Conservation (phyloP, 1,140 invertebrate genomes). For the Micrasema minimum region DNA sequence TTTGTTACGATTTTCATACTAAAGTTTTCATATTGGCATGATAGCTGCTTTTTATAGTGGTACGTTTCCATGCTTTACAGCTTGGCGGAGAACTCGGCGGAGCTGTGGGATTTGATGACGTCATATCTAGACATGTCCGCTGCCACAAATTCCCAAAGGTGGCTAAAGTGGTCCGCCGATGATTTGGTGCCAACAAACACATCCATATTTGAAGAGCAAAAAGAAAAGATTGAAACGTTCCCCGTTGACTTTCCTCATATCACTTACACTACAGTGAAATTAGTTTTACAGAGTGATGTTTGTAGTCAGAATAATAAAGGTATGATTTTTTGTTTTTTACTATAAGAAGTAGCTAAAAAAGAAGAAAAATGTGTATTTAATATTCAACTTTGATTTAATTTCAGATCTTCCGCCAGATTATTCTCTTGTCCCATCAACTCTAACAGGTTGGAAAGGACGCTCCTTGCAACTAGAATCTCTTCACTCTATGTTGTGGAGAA, state of each 20-base stretch:
- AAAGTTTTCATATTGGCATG: too few relatives aligned
- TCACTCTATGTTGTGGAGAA: constrained; percentile 61
- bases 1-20: too few relatives aligned
- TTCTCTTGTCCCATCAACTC: constrained; percentile 58
- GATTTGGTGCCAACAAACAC: constrained; percentile 23
- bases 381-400: constrained; percentile 42
- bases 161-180: constrained; percentile 38
- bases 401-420: constrained; percentile 55
- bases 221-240: constrained; percentile 35
- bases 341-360: too few relatives aligned
- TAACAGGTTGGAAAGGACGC: constrained; percentile 59
- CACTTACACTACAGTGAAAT: constrained; percentile 40
- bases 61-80: too few relatives aligned
- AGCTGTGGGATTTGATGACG: constrained; percentile 42
- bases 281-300: constrained; percentile 33
- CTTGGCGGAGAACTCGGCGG: constrained; percentile 39
- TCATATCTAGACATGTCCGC: constrained; percentile 39
- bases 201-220: constrained; percentile 22
- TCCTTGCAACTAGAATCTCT: constrained; percentile 57
- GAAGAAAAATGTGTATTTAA: too few relatives aligned
- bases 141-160: constrained; percentile 22
- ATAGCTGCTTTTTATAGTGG: too few relatives aligned
- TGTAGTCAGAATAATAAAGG: constrained; percentile 10
- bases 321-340: not conserved
- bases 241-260: constrained; percentile 46